Evolutionary conservation across 2,888 invertebrate species (phyloP).

Genomic region (Folsomia manolachei): DNA sequence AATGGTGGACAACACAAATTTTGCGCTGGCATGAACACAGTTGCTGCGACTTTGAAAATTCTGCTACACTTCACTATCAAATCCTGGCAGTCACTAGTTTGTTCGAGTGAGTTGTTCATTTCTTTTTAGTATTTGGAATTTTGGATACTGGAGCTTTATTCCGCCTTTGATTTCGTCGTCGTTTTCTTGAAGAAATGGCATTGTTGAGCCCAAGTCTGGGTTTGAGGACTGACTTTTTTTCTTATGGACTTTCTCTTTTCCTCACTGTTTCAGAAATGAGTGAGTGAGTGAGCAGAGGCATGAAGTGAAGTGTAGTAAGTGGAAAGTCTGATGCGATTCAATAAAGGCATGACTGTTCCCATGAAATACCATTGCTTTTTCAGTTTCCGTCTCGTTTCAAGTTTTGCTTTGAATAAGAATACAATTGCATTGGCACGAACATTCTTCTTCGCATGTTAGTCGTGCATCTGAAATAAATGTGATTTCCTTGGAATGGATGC

Average conservation of each 20-base stretch:
- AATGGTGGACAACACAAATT: no score
- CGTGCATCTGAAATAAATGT: not conserved
- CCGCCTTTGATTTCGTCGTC: not conserved
- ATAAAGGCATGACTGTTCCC: not conserved
- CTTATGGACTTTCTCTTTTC: no score
- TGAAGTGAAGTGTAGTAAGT: no score
- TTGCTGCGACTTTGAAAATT: no score
- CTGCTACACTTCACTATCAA: no score
- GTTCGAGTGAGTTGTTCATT: no score
- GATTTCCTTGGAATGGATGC: no score
- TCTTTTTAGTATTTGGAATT: no score
- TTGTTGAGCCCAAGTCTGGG: not conserved
- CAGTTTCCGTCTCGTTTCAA: not conserved
- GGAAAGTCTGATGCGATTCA: constrained; percentile 20
- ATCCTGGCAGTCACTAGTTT: no score
- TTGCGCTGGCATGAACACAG: no score
- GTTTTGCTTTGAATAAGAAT: not conserved
- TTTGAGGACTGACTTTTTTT: not conserved
- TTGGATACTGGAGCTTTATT: no score
- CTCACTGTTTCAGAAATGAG: constrained; percentile 9
- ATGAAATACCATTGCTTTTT: not conserved
- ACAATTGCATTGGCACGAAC: not conserved
- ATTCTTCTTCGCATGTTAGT: not conserved
- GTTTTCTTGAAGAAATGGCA: no score
- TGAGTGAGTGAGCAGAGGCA: constrained; percentile 1